phyloP scores from a whole-genome alignment of 2,888 invertebrate genomes.

The Dicyrtomina minuta region DNA sequence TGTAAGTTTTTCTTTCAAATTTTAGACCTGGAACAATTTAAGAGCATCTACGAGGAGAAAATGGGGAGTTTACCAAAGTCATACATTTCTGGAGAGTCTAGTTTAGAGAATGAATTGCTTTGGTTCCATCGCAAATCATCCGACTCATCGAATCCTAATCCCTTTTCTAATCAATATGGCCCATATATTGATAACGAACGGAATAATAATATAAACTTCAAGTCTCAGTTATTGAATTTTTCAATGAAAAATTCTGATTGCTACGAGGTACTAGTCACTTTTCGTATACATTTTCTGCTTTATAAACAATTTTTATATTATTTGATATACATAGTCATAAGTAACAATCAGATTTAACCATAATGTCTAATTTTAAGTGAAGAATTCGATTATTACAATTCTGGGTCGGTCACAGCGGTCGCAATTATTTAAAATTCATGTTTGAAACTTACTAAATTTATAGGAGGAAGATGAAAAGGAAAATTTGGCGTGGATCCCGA shows the following conservation, averaged over 20 bases:
- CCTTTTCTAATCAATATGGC: slow-evolving; percentile 23
- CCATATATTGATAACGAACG: slow-evolving; percentile 27
- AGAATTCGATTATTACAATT: too few species aligned
- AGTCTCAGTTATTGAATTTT: slow-evolving; percentile 29
- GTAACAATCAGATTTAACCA: too few species aligned
- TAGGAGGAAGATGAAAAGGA: slow-evolving; percentile 34
- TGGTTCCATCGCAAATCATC: slow-evolving; percentile 25
- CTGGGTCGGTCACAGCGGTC: too few species aligned
- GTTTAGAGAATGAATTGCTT: slow-evolving; percentile 28
- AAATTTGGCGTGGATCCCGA: slow-evolving; percentile 29
- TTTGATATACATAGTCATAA: too few species aligned
- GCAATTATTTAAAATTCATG: too few species aligned
- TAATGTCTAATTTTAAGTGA: too few species aligned
- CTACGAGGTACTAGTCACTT: slow-evolving; percentile 16
- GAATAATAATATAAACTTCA: slow-evolving; percentile 28
- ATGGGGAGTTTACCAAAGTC: slow-evolving; percentile 26
- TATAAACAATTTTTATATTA: too few species aligned
- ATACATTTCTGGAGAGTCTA: slow-evolving; percentile 25
- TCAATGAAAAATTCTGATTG: slow-evolving; percentile 27
- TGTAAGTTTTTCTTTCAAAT: slow-evolving; percentile 12
- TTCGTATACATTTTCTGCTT: neutral
- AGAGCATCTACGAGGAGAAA: slow-evolving; percentile 16
- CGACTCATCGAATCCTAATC: slow-evolving; percentile 18
- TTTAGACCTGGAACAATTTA: slow-evolving; percentile 12
- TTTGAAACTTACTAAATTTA: neutral